Evolutionary conservation across 2,888 invertebrate genomes (phyloP).

Genomic region (Chironomus riparius): DNA sequence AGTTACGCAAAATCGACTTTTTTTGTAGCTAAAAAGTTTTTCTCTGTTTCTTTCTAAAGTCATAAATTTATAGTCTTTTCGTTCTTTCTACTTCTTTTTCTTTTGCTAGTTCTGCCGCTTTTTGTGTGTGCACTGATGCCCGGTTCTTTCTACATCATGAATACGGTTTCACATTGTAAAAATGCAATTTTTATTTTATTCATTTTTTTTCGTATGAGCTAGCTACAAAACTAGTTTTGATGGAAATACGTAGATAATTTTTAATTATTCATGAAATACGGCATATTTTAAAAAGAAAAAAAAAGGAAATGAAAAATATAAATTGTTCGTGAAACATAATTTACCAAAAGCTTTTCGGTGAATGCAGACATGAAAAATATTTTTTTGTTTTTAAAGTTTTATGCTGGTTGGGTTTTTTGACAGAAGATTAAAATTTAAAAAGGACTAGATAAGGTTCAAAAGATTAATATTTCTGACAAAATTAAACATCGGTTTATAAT

Average conservation of each 20-base stretch:
- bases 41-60: not conserved
- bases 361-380: no score
- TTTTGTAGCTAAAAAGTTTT: not conserved
- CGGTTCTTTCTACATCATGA: constrained; percentile 10
- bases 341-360: no score
- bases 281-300: not conserved
- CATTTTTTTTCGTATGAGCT: not conserved
- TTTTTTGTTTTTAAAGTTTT: no score
- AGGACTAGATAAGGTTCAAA: no score
- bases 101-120: constrained; percentile 8
- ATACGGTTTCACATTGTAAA: not conserved
- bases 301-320: no score
- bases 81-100: not conserved
- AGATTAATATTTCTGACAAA: no score
- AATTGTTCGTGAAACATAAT: no score
- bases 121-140: constrained; percentile 15
- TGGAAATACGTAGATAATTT: constrained; percentile 13
- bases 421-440: no score
- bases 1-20: constrained; percentile 15
- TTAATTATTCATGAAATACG: constrained; percentile 26
- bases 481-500: no score
- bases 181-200: not conserved
- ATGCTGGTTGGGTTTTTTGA: no score
- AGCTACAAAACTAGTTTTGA: constrained; percentile 12
- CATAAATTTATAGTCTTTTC: constrained; percentile 18